Evolutionary conservation across 2,113 vertebrate species (phyloP).

Genomic region (Bubo bubo): DNA sequence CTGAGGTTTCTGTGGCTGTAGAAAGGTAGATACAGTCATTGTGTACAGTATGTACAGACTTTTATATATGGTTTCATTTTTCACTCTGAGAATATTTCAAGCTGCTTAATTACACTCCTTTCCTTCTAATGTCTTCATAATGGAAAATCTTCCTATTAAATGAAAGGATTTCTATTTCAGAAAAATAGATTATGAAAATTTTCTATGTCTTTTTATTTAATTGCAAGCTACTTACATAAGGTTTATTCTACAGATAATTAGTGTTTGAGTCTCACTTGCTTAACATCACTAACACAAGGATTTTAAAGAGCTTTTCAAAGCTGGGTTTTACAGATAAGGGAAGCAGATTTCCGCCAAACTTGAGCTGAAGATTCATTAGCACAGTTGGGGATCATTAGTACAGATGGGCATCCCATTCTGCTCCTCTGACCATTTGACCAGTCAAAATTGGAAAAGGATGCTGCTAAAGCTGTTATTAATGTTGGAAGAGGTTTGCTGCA

Average conservation of each 20-base stretch:
- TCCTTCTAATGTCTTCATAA: background rate
- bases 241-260: background rate
- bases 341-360: background rate
- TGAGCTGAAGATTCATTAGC: background rate
- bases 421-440: background rate
- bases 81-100: background rate
- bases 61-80: background rate
- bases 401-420: background rate
- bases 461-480: background rate
- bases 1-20: background rate
- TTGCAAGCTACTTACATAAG: background rate
- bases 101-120: background rate
- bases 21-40: background rate
- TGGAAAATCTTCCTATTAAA: background rate
- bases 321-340: background rate
- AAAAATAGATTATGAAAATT: background rate
- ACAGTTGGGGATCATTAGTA: background rate
- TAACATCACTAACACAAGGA: background rate
- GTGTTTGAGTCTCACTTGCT: background rate
- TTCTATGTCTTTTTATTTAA: background rate
- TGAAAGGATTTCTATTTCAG: background rate
- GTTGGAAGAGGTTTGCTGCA: background rate
- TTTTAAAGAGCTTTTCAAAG: background rate
- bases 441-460: background rate
- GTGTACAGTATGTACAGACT: background rate